Evolutionary conservation across 2,888 invertebrate species (phyloP), one percentile per base, ranked within the genome.

Genomic region (Hypercompe scribonia): DNA sequence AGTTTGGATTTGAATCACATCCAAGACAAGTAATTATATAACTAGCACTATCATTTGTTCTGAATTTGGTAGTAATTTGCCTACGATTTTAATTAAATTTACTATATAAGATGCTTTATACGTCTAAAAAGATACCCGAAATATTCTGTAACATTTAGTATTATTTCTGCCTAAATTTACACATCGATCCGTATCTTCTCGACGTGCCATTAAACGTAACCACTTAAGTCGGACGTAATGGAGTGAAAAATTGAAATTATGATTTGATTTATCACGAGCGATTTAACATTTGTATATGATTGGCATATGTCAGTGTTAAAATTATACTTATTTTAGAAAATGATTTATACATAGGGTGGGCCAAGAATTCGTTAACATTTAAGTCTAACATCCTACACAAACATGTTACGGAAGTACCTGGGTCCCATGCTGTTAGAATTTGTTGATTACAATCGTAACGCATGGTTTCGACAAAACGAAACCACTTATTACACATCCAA

Each of bases 211-310:
- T 71, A 65, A 74, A 74, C 71, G 63, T 50, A 72, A 69, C 72
- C 75, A 70, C 70, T 70, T 72, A 72, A 72, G 46, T 54, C 69
- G 39, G 64, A 68, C 34, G 72, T 80, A 82, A 82, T 74, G 77
- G 72, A 78, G 54, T 78, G 76, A 82, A 82, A 80, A 80, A 80
- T 79, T 71, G 67, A 73, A 80, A 78, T 82, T 80, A 65, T 77
- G 81, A 74, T 78, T 77, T 84, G 74, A 80, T 83, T 83, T 75
- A 77, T 74, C 73, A 71, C 73, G 73, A 82, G 71, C 74, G 71
- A 71, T 84, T 83, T 75, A 74, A 74, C 73, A 68, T 72, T 77
- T 58, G 74, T 74, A 77, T 65, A 73, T 75, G 74, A 84, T 82
- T 78, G 63, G 66, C 54, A 78, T 84, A 77, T 72, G 73, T 74